Evolutionary conservation across 2,797 vertebrate genomes (phyloP), one percentile per base, ranked within the genome.

Genomic region (Neosilurus mollespiculum): DNA sequence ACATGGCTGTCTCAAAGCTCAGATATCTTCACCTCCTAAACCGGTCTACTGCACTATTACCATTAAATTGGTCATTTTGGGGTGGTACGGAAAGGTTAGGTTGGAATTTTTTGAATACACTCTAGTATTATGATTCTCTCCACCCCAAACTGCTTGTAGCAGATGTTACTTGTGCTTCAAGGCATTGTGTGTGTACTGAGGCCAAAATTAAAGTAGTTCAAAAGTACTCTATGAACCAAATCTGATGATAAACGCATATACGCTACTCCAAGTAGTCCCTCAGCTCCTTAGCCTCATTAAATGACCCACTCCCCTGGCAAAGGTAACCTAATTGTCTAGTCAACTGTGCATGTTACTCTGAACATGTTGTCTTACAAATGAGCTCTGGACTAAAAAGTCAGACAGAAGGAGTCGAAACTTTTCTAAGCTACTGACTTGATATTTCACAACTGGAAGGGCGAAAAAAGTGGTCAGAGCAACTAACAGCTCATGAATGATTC

Each of bases 401-500:
- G 24, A 51, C 2, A 78, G 67, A 49, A 78, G 8, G 8, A 83
- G 24, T 20, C 70, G 15, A 72, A 78, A 24, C 16, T 24, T 59
- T 9, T 72, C 61, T 56, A 77, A 81, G 30, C 22, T 49, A 43
- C 20, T 69, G 54, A n/a, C 26, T 61, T 43, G 43, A 49, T 37
- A 80, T 81, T 59, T 22, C n/a, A 78, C 58, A 54, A 56, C 11
- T 59, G 26, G 16, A 30, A 58, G 56, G 9, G 26, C 26, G 72
- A 7, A 61, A 43, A 76, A 76, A 75, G 11, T 15, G 24, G 5
- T 37, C 12, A n/a, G 43, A 15, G 14, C 12, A 34, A 37, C 30
- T 4, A 1, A 53, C 69, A 88, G 90, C 87, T 91, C 89, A 90
- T 90, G 90, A 91, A 90, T 86, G 90, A 90, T 88, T 87, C 86